These are phyloP conservation scores for Corythaixoides concolor DNA, from an alignment of 2,113 vertebrate species.

Conservation along the genomic window DNA sequence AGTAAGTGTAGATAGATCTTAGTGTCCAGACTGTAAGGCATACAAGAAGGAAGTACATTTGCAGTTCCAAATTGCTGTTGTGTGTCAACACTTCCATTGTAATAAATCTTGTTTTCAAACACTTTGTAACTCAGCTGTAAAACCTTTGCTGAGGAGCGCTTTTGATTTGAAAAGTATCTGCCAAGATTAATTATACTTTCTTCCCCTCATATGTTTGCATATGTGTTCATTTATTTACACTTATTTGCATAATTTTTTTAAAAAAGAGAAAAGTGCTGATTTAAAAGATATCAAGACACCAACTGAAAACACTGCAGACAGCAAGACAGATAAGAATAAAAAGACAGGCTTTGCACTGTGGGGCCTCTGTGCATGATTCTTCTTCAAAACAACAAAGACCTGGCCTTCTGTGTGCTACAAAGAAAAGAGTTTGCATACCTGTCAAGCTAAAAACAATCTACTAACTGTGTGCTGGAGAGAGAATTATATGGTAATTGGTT, in stretches of 20 bases:
- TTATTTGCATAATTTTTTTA: not conserved
- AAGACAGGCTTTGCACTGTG: not conserved
- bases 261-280: not conserved
- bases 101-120: slow-evolving; percentile 13
- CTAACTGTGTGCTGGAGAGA: not conserved
- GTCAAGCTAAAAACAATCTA: not conserved
- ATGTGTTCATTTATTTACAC: not conserved
- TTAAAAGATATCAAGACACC: not conserved
- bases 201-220: not conserved
- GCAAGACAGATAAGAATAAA: not conserved
- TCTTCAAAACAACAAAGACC: not conserved
- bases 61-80: not conserved
- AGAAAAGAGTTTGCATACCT: not conserved
- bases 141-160: not conserved
- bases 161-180: not conserved
- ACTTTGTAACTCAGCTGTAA: not conserved
- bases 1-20: not conserved
- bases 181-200: not conserved
- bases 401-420: not conserved
- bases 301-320: not conserved
- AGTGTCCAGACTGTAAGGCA: not conserved
- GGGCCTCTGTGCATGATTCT: not conserved
- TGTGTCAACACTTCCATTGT: not conserved
- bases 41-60: not conserved
- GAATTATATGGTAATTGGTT: not conserved